Conservation (phyloP, 2,888 invertebrate genomes). For the Caenorhabditis becei region DNA sequence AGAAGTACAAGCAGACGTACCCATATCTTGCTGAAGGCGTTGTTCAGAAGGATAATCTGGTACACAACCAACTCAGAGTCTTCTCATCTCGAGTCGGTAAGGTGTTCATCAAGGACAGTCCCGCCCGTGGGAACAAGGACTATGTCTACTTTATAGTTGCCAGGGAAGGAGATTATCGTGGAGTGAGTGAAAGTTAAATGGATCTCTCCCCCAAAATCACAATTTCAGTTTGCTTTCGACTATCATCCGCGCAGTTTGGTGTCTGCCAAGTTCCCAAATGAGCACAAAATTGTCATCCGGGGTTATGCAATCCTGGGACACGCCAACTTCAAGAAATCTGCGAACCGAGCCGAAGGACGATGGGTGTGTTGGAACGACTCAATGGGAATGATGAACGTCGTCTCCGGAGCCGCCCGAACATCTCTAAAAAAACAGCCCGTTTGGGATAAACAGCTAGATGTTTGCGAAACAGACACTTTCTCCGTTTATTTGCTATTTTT, state of each 20-base stretch:
- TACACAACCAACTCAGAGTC: constrained; percentile 11
- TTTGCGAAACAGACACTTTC: background rate
- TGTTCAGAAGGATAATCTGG: constrained; percentile 22
- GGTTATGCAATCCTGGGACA: constrained; percentile 35
- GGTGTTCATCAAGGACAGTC: constrained; percentile 8
- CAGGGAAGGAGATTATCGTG: constrained; percentile 6
- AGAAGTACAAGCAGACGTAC: constrained; percentile 28
- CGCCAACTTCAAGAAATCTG: background rate
- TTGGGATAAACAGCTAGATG: constrained; percentile 48
- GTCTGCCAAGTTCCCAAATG: constrained; percentile 35
- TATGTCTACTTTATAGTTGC: constrained; percentile 42
- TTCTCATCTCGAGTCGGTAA: constrained; percentile 29
- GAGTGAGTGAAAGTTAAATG: constrained; percentile 11
- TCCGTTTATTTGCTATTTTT: background rate
- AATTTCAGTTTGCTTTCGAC: constrained; percentile 31
- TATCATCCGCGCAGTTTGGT: constrained; percentile 27
- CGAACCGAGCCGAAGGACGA: constrained; percentile 7
- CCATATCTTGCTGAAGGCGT: constrained; percentile 39
- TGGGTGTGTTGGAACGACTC: constrained; percentile 47
- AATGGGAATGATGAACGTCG: constrained; percentile 22
- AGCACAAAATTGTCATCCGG: constrained; percentile 14
- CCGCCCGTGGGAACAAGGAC: background rate
- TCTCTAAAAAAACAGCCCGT: constrained; percentile 28
- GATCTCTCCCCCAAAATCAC: too few relatives aligned
- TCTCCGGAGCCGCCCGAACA: constrained; percentile 32